phyloP scores from a whole-genome alignment of 2,113 vertebrate genomes.

The Phodopus roborovskii region DNA sequence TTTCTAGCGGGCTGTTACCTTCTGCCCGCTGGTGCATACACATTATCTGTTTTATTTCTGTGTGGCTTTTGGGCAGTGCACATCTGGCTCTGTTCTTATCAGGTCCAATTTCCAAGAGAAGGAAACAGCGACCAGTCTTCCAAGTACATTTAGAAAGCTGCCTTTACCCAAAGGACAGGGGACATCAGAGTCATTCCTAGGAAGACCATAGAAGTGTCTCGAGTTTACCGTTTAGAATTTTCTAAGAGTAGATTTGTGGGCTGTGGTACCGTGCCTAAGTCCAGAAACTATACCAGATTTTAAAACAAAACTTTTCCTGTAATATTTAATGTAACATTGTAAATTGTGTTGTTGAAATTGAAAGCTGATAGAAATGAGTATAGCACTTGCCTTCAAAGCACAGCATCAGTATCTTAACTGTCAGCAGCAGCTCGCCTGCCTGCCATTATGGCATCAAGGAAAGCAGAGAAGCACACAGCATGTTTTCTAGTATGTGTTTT shows the following conservation, averaged over 20 bases:
- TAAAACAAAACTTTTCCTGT: background rate
- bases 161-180: background rate
- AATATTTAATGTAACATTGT: background rate
- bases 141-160: background rate
- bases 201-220: background rate
- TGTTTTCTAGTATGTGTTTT: constrained; percentile 73
- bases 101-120: background rate
- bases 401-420: background rate
- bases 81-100: background rate
- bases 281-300: background rate
- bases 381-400: background rate
- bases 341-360: constrained; percentile 26
- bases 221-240: constrained; percentile 9
- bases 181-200: background rate
- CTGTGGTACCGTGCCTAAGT: background rate
- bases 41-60: constrained; percentile 10
- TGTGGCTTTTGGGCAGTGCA: background rate
- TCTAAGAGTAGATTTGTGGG: background rate
- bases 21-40: background rate
- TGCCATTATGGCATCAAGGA: constrained; percentile 49
- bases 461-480: constrained; percentile 71
- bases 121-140: background rate
- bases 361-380: background rate
- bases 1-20: background rate
- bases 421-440: background rate